Evolutionary conservation across 2,113 vertebrate species (phyloP).

Genomic region (Chauna torquata): DNA sequence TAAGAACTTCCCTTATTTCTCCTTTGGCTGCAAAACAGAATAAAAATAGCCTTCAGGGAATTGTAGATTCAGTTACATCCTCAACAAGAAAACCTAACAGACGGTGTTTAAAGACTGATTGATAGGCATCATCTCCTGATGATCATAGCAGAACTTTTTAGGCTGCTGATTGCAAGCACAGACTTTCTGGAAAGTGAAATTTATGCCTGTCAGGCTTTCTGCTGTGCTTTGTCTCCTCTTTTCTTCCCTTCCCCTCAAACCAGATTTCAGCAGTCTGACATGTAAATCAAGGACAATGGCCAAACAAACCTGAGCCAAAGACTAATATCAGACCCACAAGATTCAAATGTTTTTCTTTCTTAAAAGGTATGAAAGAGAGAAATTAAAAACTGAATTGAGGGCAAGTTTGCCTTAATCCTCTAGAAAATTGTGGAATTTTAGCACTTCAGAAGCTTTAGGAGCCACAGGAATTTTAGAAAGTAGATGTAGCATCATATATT

Average conservation of each 20-base stretch:
- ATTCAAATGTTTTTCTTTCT: neutral
- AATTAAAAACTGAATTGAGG: neutral
- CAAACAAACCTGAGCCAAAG: neutral
- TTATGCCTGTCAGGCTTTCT: constrained; percentile 28
- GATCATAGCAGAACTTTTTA: constrained; percentile 61
- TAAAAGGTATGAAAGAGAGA: neutral
- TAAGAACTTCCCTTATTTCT: constrained; percentile 33
- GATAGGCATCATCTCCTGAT: constrained; percentile 66
- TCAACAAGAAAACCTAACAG: neutral
- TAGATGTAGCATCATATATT: neutral
- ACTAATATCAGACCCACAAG: neutral
- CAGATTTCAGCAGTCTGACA: constrained; percentile 20
- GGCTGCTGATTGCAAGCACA: constrained; percentile 62
- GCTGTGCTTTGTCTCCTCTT: neutral
- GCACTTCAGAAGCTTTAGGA: neutral
- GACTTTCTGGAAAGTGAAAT: constrained; percentile 35
- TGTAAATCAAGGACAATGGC: neutral
- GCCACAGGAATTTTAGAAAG: neutral
- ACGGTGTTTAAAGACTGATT: constrained; percentile 55
- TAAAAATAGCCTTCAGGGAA: constrained; percentile 25
- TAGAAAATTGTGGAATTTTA: neutral
- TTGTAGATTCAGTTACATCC: constrained; percentile 41
- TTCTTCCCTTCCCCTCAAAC: neutral
- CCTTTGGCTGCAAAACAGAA: constrained; percentile 25
- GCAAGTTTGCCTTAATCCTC: neutral